Conservation (phyloP, 2,888 invertebrate species). For the Biston stratarius region DNA sequence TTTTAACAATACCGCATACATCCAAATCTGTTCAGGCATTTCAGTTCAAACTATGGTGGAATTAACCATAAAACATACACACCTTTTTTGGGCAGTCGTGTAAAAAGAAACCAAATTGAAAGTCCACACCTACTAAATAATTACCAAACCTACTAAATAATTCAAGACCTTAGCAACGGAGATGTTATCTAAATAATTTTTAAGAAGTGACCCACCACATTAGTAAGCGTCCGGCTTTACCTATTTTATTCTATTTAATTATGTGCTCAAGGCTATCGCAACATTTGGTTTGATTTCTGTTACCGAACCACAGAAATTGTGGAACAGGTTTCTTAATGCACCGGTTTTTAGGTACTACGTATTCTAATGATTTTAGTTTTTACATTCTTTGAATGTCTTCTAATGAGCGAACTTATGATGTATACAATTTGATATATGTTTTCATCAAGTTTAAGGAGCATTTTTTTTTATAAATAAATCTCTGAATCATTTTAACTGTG, state of each 20-base stretch:
- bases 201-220: constrained; percentile 13
- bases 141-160: neutral
- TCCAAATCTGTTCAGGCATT: too few relatives aligned
- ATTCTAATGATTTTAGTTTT: constrained; percentile 40
- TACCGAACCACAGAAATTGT: constrained; percentile 51
- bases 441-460: too few relatives aligned
- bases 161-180: neutral
- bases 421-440: neutral
- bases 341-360: constrained; percentile 43
- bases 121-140: too few relatives aligned
- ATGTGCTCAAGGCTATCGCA: constrained; percentile 50
- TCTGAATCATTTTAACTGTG: neutral
- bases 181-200: constrained; percentile 1
- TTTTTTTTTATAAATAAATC: neutral
- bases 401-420: neutral
- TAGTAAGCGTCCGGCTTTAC: constrained; percentile 15
- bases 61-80: too few relatives aligned
- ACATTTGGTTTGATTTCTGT: constrained; percentile 43
- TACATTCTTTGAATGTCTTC: constrained; percentile 32
- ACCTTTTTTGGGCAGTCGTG: neutral
- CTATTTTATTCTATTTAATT: constrained; percentile 13
- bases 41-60: too few relatives aligned
- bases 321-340: constrained; percentile 62
- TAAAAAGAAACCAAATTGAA: neutral
- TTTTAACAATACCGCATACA: too few relatives aligned